Conservation (phyloP, 2,797 vertebrate species). For the Denticeps clupeoides region DNA sequence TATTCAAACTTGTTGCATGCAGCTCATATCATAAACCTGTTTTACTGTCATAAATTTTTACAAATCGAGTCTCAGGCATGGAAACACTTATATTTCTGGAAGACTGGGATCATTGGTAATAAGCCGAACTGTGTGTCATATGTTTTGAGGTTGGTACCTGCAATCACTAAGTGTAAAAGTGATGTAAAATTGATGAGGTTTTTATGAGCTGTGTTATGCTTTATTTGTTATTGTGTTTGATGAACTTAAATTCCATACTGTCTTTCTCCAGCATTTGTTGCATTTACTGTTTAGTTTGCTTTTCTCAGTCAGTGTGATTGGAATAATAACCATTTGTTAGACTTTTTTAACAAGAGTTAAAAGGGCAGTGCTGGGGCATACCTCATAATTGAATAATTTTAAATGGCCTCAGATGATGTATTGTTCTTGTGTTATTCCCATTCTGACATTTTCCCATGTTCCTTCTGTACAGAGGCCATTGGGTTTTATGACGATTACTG, state of each 20-base stretch:
- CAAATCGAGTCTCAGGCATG: constrained; percentile 26
- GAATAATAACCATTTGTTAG: constrained; percentile 20
- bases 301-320: constrained; percentile 18
- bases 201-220: too few species aligned
- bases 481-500: constrained; percentile 30
- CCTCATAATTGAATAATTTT: constrained; percentile 9
- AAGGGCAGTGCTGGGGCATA: constrained; percentile 23
- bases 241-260: constrained; percentile 24
- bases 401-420: constrained; percentile 15
- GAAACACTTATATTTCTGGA: constrained; percentile 27
- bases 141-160: constrained; percentile 1
- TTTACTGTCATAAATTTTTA: constrained; percentile 39
- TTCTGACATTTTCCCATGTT: constrained; percentile 33
- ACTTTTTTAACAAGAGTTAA: constrained; percentile 25
- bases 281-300: constrained; percentile 25
- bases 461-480: constrained; percentile 14
- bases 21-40: constrained; percentile 33
- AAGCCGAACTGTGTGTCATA: constrained; percentile 9
- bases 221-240: too few species aligned
- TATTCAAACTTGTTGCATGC: constrained; percentile 35
- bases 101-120: constrained; percentile 21
- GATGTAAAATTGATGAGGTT: constrained; percentile 30
- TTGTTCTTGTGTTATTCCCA: constrained; percentile 13
- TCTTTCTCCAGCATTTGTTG: constrained; percentile 29
- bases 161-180: constrained; percentile 24